phyloP scores from a whole-genome alignment of 2,113 vertebrate species.

The Hipposideros armiger region DNA sequence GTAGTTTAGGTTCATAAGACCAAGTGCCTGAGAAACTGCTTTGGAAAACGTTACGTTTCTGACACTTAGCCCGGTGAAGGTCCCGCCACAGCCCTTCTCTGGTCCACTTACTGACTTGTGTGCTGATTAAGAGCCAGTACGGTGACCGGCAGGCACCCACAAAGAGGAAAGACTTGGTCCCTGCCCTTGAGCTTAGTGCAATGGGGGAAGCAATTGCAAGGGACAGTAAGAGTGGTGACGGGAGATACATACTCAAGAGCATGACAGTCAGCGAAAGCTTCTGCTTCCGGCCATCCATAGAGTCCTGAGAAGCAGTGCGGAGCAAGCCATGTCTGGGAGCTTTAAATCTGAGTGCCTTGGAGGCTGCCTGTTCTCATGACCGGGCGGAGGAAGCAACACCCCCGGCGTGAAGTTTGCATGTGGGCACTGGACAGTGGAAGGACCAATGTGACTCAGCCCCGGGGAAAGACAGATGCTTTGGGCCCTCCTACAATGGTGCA shows the following conservation, averaged over 20 bases:
- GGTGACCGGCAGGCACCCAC: background rate
- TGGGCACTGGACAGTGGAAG: background rate
- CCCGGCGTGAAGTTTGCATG: background rate
- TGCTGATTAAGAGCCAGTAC: background rate
- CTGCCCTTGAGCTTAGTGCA: background rate
- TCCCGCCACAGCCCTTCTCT: background rate
- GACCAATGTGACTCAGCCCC: background rate
- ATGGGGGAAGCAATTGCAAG: background rate
- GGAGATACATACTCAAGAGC: background rate
- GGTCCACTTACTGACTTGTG: background rate
- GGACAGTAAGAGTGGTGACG: background rate
- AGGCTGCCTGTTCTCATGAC: background rate
- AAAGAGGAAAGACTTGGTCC: background rate
- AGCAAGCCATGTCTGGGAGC: background rate
- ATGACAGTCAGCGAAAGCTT: background rate
- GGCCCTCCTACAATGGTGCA: background rate
- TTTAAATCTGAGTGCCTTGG: background rate
- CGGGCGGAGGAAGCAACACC: background rate
- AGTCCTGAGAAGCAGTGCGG: background rate
- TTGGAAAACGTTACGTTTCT: background rate
- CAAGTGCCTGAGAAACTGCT: background rate
- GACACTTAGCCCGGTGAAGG: background rate
- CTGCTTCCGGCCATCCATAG: background rate
- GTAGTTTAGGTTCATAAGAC: background rate
- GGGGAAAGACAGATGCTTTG: background rate